Conservation (phyloP, 2,113 vertebrate genomes). For the Henicopernis longicauda region DNA sequence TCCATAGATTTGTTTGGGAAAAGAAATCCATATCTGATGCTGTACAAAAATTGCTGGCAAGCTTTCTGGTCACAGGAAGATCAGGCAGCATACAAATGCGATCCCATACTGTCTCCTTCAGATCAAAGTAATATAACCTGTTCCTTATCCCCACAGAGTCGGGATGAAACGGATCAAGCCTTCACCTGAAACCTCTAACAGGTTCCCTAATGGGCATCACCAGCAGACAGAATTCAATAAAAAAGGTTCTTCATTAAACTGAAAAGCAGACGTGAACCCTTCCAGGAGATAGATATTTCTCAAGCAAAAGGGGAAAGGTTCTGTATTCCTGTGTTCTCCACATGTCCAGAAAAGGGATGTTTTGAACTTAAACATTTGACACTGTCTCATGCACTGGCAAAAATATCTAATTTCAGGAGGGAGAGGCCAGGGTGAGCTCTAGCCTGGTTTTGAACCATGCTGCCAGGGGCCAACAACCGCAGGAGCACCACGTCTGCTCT, state of each 20-base stretch:
- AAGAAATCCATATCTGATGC: not conserved
- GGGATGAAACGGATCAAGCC: not conserved
- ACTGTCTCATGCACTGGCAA: not conserved
- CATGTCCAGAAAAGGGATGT: not conserved
- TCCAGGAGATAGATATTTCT: not conserved
- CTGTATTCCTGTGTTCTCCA: not conserved
- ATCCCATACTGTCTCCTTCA: not conserved
- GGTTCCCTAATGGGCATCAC: not conserved
- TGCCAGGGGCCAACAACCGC: accelerated
- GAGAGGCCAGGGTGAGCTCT: not conserved
- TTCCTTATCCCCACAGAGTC: not conserved
- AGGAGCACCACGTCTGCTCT: not conserved
- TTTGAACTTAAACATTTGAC: not conserved
- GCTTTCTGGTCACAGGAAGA: not conserved
- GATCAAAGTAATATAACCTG: not conserved
- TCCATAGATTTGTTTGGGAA: not conserved
- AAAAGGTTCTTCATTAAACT: not conserved
- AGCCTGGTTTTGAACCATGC: not conserved
- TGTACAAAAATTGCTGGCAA: not conserved
- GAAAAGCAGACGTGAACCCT: not conserved
- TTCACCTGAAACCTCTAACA: not conserved
- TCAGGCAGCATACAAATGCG: not conserved
- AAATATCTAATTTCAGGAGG: not conserved
- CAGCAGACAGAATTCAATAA: not conserved
- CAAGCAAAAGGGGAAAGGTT: not conserved